Conservation (phyloP, 2,113 vertebrate genomes). For the Python bivittatus region DNA sequence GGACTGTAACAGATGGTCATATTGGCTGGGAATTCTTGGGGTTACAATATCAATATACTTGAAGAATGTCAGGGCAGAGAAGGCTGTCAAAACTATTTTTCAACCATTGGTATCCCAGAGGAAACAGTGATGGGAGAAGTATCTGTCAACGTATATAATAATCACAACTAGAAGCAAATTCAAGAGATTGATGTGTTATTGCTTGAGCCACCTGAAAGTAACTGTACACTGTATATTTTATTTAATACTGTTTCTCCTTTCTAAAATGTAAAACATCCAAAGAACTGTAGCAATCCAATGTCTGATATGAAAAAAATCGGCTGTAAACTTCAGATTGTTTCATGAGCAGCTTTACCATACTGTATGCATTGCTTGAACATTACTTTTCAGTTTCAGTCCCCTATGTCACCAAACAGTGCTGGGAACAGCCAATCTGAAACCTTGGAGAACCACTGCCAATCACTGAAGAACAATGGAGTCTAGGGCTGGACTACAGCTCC, state of each 20-base stretch:
- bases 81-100: background rate
- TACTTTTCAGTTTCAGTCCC: background rate
- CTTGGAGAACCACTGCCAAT: background rate
- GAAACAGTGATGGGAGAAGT: background rate
- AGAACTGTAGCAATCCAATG: background rate
- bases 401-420: background rate
- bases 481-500: too few species aligned
- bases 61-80: background rate
- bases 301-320: background rate
- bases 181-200: background rate
- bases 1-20: background rate
- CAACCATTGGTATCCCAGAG: background rate
- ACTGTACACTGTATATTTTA: background rate
- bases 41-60: background rate
- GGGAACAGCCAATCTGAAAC: background rate
- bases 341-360: background rate
- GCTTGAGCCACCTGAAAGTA: background rate
- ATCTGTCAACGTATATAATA: background rate
- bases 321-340: background rate
- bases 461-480: background rate
- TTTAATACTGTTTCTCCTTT: background rate
- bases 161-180: background rate
- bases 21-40: background rate
- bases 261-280: background rate
- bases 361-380: background rate